A percentile compares a stretch with the other conserved stretches of the same genome.
Conservation (phyloP, 1,140 invertebrate species). For the Anastrepha obliqua region DNA sequence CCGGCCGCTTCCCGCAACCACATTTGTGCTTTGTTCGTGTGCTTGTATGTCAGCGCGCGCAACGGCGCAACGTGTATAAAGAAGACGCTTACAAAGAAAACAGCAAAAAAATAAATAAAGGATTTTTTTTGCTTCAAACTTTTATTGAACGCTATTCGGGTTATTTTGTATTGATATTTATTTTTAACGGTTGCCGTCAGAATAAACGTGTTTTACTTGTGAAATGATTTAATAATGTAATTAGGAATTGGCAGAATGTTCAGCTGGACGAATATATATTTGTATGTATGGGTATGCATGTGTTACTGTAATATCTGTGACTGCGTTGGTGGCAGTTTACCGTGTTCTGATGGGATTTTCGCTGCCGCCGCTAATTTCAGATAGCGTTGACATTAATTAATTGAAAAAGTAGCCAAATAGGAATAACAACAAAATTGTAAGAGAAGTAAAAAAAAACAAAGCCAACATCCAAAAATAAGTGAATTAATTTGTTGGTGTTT, state of each 20-base stretch:
- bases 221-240: constrained; percentile 49
- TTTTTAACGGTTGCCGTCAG: constrained; percentile 71
- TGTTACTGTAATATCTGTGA: neutral
- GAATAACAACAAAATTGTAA: neutral
- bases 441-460: neutral
- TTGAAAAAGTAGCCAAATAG: constrained; percentile 62
- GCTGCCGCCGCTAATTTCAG: neutral
- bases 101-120: constrained; percentile 65
- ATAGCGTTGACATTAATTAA: constrained; percentile 65
- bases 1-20: constrained; percentile 10
- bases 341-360: neutral
- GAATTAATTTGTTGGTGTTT: neutral
- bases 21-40: neutral
- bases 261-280: constrained; percentile 49
- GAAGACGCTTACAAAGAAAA: constrained; percentile 62
- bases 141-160: neutral
- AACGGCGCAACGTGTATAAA: constrained; percentile 43
- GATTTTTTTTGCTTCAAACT: constrained; percentile 18
- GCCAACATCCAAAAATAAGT: constrained; percentile 31
- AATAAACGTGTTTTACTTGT: constrained; percentile 55
- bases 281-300: neutral
- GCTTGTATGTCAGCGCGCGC: neutral
- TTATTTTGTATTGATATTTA: constrained; percentile 59
- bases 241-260: neutral
- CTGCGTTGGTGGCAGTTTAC: neutral